Percentiles rank a stretch among this genome's conserved stretches.
phyloP scores from a whole-genome alignment of 2,888 invertebrate species.

The Creontiades dilutus region DNA sequence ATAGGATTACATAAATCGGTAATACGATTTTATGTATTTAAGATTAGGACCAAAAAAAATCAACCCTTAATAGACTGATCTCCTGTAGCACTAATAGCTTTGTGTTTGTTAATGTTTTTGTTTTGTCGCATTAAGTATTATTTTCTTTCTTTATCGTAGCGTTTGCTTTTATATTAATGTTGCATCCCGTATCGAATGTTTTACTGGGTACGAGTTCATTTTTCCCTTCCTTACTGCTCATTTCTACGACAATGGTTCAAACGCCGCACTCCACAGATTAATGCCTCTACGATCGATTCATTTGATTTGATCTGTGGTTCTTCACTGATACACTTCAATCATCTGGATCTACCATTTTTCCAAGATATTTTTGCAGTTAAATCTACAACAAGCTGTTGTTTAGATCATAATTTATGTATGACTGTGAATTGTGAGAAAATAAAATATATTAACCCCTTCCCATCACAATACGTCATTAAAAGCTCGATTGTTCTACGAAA shows the following conservation, averaged over 20 bases:
- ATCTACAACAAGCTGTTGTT: background rate
- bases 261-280: background rate
- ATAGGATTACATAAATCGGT: constrained; percentile 2
- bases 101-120: constrained; percentile 30
- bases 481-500: no score
- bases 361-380: background rate
- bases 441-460: constrained; percentile 10
- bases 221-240: no score
- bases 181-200: background rate
- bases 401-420: background rate
- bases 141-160: background rate
- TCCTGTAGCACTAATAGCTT: constrained; percentile 55
- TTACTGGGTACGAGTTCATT: background rate
- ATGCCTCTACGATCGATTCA: background rate
- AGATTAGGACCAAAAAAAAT: constrained; percentile 24
- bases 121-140: background rate
- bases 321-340: background rate
- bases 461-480: background rate
- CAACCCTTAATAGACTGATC: constrained; percentile 68
- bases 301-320: background rate
- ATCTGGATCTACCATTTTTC: no score
- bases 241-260: background rate
- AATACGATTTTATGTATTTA: constrained; percentile 15
- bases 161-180: background rate
- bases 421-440: constrained; percentile 24